Conservation (phyloP, 2,888 invertebrate genomes). For the Therioaphis trifolii region DNA sequence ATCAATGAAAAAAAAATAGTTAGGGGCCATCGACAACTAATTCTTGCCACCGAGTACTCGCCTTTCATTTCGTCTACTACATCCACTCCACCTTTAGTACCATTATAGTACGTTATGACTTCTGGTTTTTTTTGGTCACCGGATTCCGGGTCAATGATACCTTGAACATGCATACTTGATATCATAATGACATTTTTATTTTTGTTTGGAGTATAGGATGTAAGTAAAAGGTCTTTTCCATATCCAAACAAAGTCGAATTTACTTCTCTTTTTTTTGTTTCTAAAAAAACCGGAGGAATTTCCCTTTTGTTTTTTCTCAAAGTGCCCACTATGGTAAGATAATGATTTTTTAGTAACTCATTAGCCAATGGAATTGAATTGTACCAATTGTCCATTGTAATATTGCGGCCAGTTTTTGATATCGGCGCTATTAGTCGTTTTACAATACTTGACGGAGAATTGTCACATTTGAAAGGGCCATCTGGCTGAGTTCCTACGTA, state of each 20-base stretch:
- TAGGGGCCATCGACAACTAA: conserved; percentile 30
- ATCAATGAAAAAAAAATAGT: conserved; percentile 22
- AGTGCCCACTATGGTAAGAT: conserved; percentile 24
- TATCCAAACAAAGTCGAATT: conserved; percentile 46
- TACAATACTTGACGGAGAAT: conserved; percentile 67
- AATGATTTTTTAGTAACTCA: background rate
- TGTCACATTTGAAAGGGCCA: conserved; percentile 65
- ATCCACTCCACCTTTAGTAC: conserved; percentile 34
- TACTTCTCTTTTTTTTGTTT: conserved; percentile 36
- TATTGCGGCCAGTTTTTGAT: conserved; percentile 20
- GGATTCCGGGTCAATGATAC: conserved; percentile 24
- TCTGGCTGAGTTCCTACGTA: conserved; percentile 67
- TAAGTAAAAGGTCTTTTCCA: conserved; percentile 28
- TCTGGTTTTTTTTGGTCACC: conserved; percentile 24
- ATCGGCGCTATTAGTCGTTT: conserved; percentile 66
- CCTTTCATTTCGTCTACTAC: conserved; percentile 29
- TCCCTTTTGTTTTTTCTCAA: conserved; percentile 45
- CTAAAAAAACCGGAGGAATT: conserved; percentile 41
- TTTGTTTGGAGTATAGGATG: conserved; percentile 23
- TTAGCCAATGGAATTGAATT: background rate
- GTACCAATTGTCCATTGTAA: conserved; percentile 27
- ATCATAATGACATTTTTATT: conserved; percentile 43
- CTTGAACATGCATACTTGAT: conserved; percentile 40
- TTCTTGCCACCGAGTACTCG: conserved; percentile 31
- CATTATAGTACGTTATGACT: conserved; percentile 28